Conservation (phyloP, 2,888 invertebrate species). For the Petrolisthes cinctipes region DNA sequence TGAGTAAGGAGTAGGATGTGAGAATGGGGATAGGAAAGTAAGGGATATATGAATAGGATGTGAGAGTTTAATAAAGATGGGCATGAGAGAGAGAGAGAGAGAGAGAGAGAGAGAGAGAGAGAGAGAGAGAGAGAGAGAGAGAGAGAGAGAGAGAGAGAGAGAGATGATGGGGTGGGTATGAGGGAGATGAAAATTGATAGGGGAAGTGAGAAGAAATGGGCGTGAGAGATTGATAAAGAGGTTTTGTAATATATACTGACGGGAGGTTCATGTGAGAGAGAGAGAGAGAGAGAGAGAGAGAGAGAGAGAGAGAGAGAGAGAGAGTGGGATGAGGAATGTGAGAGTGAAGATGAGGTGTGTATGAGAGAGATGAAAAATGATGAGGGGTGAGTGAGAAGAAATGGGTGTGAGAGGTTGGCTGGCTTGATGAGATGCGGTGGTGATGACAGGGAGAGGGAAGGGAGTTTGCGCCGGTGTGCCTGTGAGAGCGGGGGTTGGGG, state of each 20-base stretch:
- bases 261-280: not conserved
- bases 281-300: not conserved
- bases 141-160: not conserved
- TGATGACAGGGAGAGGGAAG: not conserved
- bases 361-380: not conserved
- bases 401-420: not conserved
- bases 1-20: too few relatives aligned
- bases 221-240: too few relatives aligned
- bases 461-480: not conserved
- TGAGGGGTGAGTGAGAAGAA: not conserved
- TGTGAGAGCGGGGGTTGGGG: conserved; percentile 20
- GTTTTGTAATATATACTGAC: too few relatives aligned
- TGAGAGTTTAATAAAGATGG: not conserved
- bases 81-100: too few relatives aligned
- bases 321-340: not conserved
- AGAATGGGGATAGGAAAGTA: not conserved
- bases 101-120: not conserved
- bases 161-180: too few relatives aligned
- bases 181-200: too few relatives aligned
- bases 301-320: not conserved
- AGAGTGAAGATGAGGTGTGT: not conserved
- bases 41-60: not conserved
- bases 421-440: too few relatives aligned
- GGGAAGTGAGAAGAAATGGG: too few relatives aligned
- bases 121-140: not conserved